These are phyloP conservation scores for Phyto melanocephala DNA, from an alignment of 2,888 invertebrate species.

Conservation along the genomic window DNA sequence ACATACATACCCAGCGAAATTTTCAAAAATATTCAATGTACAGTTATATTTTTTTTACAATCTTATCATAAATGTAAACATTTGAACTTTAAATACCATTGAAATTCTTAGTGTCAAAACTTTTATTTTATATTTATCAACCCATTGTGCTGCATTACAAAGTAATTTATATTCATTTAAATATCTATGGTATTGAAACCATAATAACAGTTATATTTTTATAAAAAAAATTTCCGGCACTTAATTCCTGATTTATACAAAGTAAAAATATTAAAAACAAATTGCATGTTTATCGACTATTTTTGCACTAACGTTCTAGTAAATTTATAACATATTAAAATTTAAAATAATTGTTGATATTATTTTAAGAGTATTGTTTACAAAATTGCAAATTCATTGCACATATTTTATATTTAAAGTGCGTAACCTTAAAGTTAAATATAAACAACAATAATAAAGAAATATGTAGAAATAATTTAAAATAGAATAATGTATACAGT, in stretches of 20 bases:
- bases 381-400: conserved; percentile 51
- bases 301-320: not conserved
- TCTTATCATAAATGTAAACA: too few species aligned
- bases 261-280: not conserved
- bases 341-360: not conserved
- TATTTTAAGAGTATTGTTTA: not conserved
- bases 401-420: conserved; percentile 46
- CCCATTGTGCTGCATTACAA: not conserved
- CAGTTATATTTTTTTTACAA: too few species aligned
- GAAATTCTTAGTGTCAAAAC: too few species aligned
- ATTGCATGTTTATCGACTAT: conserved; percentile 8
- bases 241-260: conserved; percentile 30
- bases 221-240: conserved; percentile 29
- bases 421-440: conserved; percentile 57
- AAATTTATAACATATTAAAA: too few species aligned
- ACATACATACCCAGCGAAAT: too few species aligned
- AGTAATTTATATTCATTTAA: not conserved
- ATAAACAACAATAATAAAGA: conserved; percentile 13
- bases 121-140: not conserved
- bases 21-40: too few species aligned
- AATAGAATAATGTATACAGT: not conserved
- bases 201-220: conserved; percentile 11
- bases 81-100: too few species aligned
- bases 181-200: conserved; percentile 17
- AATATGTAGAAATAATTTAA: conserved; percentile 9